These are phyloP conservation scores for Pogonomyrmex californicus DNA, from an alignment of 1,140 invertebrate genomes.

Conservation along the genomic window DNA sequence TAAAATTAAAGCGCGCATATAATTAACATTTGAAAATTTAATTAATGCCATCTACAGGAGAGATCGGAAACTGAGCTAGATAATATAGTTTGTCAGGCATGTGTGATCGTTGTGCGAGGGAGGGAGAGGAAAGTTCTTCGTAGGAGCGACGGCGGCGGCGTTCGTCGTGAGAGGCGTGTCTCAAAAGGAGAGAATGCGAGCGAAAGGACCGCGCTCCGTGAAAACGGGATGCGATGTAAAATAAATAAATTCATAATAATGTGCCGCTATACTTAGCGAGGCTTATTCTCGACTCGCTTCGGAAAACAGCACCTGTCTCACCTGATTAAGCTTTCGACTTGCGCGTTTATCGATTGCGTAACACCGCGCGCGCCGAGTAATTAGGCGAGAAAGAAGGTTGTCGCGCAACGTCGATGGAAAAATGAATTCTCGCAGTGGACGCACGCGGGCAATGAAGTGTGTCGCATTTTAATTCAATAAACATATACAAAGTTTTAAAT, in stretches of 20 bases:
- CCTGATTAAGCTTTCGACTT: conserved; percentile 6
- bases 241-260: conserved; percentile 38
- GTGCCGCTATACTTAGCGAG: background rate
- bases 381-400: conserved; percentile 7
- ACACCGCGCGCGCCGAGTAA: background rate
- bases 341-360: conserved; percentile 35
- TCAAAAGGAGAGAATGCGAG: background rate
- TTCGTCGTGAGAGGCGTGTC: background rate
- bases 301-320: conserved; percentile 19
- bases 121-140: background rate
- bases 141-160: background rate
- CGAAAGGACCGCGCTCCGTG: background rate
- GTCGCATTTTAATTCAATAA: background rate
- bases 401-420: background rate
- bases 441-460: background rate
- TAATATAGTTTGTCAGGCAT: background rate
- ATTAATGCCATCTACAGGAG: background rate
- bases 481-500: background rate
- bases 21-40: conserved; percentile 34
- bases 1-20: background rate
- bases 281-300: background rate
- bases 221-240: background rate
- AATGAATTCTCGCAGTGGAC: background rate
- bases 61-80: background rate
- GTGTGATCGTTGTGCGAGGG: no score